Conservation (phyloP, 1,140 invertebrate species). For the Drosophila ironensis region DNA sequence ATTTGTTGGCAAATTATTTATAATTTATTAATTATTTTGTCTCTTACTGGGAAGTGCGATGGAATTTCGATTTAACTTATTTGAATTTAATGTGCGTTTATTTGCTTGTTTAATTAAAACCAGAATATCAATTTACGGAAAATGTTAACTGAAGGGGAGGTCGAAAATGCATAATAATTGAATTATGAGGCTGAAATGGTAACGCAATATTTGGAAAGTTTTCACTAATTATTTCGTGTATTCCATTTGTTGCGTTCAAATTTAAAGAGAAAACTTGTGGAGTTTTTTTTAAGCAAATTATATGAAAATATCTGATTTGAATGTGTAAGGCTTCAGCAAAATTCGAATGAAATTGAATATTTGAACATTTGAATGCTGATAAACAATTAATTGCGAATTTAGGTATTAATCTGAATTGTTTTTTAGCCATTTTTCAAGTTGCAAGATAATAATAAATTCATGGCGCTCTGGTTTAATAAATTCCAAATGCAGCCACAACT, state of each 20-base stretch:
- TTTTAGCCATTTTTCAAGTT: background rate
- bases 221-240: slow-evolving; percentile 23
- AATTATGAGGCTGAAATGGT: slow-evolving; percentile 25
- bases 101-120: slow-evolving; percentile 35
- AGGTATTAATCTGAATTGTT: background rate
- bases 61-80: slow-evolving; percentile 3
- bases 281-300: too few relatives aligned
- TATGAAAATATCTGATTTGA: too few relatives aligned
- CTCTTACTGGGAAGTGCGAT: slow-evolving; percentile 1
- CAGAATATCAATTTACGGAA: slow-evolving; percentile 17
- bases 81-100: slow-evolving; percentile 24
- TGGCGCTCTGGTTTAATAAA: background rate
- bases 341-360: background rate
- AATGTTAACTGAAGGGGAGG: background rate
- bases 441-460: background rate
- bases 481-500: slow-evolving; percentile 4
- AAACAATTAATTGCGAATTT: background rate
- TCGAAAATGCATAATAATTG: slow-evolving; percentile 21
- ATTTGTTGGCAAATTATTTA: slow-evolving; percentile 30
- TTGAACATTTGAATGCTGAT: too few relatives aligned
- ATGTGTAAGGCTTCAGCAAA: background rate
- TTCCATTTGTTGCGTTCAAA: background rate
- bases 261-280: too few relatives aligned
- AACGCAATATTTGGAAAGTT: slow-evolving; percentile 18
- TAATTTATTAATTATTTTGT: slow-evolving; percentile 3